Percentiles rank a stretch among this genome's conserved stretches.
Evolutionary conservation across 2,888 invertebrate genomes (phyloP).

Genomic region (Dicranocentrus wangi): DNA sequence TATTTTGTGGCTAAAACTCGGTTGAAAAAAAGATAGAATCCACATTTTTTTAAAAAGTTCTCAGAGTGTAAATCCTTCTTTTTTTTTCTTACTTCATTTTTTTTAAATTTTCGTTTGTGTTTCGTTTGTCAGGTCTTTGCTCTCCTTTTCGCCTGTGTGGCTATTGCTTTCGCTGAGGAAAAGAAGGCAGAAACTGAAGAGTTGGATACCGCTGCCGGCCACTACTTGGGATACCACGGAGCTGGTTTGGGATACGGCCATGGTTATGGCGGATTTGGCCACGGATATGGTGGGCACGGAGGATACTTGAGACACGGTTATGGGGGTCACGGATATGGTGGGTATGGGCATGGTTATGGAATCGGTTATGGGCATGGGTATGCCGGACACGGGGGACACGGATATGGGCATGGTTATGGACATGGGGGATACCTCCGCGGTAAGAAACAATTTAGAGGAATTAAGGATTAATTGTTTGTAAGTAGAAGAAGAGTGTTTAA

Average conservation of each 20-base stretch:
- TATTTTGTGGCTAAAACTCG: too few species aligned
- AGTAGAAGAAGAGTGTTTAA: too few species aligned
- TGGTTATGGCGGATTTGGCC: background rate
- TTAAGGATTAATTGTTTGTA: background rate
- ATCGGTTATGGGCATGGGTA: conserved; percentile 26
- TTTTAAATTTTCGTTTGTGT: too few species aligned
- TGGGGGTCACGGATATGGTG: conserved; percentile 16
- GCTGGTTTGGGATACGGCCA: background rate
- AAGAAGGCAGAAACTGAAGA: conserved; percentile 58
- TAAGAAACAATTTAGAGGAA: background rate
- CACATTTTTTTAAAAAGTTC: too few species aligned
- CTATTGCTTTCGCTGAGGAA: conserved; percentile 55
- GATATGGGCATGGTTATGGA: conserved; percentile 33
- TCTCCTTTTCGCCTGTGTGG: conserved; percentile 59
- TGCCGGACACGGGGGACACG: conserved; percentile 8
- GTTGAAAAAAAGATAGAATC: too few species aligned
- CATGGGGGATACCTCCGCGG: conserved; percentile 17
- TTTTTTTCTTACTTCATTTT: too few species aligned
- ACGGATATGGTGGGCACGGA: conserved; percentile 39
- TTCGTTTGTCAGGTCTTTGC: conserved; percentile 44
- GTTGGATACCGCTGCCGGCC: conserved; percentile 53
- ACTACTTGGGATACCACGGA: conserved; percentile 50
- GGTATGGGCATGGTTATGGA: conserved; percentile 28
- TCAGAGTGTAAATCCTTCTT: too few species aligned
- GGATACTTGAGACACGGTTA: conserved; percentile 3